Evolutionary conservation across 1,140 invertebrate genomes (phyloP).

Genomic region (Trichonephila clavata): DNA sequence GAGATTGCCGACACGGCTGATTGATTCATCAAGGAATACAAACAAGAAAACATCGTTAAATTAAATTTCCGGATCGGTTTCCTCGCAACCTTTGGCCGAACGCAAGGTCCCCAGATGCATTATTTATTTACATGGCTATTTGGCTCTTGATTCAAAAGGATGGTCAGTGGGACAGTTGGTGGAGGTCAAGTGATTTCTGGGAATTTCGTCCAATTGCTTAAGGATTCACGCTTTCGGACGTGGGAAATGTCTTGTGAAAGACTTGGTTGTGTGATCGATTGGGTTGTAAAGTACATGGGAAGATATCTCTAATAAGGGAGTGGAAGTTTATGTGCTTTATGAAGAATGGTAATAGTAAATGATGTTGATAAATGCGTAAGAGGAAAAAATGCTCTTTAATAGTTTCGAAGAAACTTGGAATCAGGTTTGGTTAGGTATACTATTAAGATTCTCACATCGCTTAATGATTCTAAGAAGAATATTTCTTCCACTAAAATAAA

Average conservation of each 20-base stretch:
- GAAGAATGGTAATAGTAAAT: no score
- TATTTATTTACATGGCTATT: constrained; percentile 40
- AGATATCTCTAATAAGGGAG: background rate
- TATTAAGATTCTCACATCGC: no score
- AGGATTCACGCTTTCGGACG: background rate
- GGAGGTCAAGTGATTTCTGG: background rate
- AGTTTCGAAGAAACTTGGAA: no score
- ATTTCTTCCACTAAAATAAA: no score
- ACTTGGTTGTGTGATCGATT: background rate
- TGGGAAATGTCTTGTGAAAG: background rate
- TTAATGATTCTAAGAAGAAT: no score
- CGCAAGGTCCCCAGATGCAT: background rate
- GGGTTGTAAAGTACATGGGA: background rate
- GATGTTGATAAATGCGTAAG: no score
- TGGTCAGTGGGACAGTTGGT: constrained; percentile 52
- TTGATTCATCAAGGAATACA: constrained; percentile 21
- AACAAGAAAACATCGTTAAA: constrained; percentile 34
- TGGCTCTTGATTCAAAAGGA: background rate
- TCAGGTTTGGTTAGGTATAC: no score
- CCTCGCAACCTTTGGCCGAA: background rate
- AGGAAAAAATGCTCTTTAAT: no score
- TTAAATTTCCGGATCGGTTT: background rate
- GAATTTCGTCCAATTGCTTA: constrained; percentile 5
- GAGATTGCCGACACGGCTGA: background rate
- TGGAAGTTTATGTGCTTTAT: no score